Evolutionary conservation across 2,888 invertebrate genomes (phyloP), one percentile per base, ranked within the genome.

Genomic region (Eulithis testata): DNA sequence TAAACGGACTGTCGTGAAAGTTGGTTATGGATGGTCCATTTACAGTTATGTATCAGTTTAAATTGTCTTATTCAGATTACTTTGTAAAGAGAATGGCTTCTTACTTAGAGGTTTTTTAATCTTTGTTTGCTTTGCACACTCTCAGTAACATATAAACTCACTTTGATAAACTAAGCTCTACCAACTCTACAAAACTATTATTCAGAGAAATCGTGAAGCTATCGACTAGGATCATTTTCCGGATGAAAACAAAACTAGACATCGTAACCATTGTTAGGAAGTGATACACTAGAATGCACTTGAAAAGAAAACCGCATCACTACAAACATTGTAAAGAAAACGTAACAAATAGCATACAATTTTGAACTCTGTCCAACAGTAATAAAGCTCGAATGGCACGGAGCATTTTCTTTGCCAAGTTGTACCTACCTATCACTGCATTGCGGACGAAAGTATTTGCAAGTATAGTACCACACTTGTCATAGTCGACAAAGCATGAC

Each of bases 371-470:
- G 51, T 14, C 9, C 0, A 5, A 11, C 9, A 7, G 59, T 2
- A 59, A 37, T 59, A 66, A 51, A 37, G 51, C 12, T 62, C 6
- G 45, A 43, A 50, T 21, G 31, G 54, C 31, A 8, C 27, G 5
- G 5, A 36, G 0, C 37, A 37, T 43, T 66, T 50, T 59, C 47
- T 36, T 44, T 55, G 53, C 37, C 44, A 60, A 62, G 44, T 44
- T 62, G 62, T 40, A 40, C 40, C 40, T 40, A 40, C 40, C 40
- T 40, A 40, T 40, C 65, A 72, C 63, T 63, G 64, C 63, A 67
- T 71, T 77, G 78, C 78, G 75, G 68, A 73, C 66, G 81, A 85
- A 85, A 83, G 84, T 77, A 75, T 70, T 82, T 37, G 36, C 37
- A 37, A 36, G 81, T 82, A 54, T 54, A 60, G 60, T 53, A 58